A percentile compares a stretch with the other conserved stretches of the same genome.
These are phyloP conservation scores for Gnathonemus echidnorhynchus DNA, from an alignment of 2,113 vertebrate genomes.

Conservation along the genomic window DNA sequence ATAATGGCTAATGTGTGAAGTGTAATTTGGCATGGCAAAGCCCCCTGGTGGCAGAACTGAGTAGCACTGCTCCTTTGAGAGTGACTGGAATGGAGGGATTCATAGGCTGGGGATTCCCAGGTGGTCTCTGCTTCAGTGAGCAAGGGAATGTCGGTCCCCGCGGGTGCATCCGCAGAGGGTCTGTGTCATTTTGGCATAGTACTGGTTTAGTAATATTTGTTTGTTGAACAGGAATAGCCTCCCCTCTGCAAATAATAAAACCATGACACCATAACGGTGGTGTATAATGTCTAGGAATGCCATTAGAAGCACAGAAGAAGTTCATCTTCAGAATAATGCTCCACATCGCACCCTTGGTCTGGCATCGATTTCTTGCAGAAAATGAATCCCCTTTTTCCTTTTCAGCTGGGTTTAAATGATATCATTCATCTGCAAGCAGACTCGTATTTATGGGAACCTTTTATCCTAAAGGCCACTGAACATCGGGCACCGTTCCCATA, in stretches of 20 bases:
- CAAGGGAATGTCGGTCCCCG: neutral
- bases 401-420: neutral
- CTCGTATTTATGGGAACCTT: conserved; percentile 33
- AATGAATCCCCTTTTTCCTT: neutral
- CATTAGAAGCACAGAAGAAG: neutral
- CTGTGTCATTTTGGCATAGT: neutral
- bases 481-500: conserved; percentile 7
- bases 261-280: neutral
- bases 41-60: neutral
- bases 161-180: neutral
- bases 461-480: conserved; percentile 27
- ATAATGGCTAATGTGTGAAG: neutral
- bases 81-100: neutral
- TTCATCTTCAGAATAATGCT: neutral
- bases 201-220: neutral
- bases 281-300: neutral
- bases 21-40: neutral
- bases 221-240: neutral
- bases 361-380: neutral
- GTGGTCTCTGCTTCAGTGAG: neutral
- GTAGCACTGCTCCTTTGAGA: neutral
- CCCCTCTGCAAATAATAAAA: neutral
- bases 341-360: neutral
- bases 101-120: neutral
- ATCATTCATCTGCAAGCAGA: conserved; percentile 25